A percentile compares a stretch with the other conserved stretches of the same genome.
Conservation (phyloP, 1,140 invertebrate species). For the Zaprionus taronus region DNA sequence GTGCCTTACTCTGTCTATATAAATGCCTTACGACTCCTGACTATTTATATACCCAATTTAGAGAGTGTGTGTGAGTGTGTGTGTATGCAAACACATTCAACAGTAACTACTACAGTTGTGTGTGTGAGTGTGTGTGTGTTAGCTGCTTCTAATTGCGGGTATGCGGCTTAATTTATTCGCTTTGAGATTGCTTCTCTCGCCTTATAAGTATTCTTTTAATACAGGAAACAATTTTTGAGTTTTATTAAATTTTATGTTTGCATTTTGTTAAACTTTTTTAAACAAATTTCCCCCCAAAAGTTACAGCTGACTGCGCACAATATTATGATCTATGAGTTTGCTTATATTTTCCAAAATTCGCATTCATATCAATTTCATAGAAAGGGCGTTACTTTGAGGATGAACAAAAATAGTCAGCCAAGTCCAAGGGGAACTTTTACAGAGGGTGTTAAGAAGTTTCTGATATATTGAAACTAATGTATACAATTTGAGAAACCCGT, state of each 20-base stretch:
- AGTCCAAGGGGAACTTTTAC: neutral
- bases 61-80: neutral
- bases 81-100: neutral
- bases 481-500: no score
- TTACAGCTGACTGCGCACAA: neutral
- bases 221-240: neutral
- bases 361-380: neutral
- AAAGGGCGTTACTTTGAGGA: neutral
- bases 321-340: constrained; percentile 1
- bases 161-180: constrained; percentile 3
- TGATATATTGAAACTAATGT: no score
- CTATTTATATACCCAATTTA: constrained; percentile 37
- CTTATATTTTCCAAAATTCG: neutral
- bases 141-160: neutral
- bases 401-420: neutral
- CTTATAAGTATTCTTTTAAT: neutral
- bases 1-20: constrained; percentile 35
- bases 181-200: neutral
- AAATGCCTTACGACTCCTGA: constrained; percentile 46
- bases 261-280: neutral
- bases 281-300: neutral
- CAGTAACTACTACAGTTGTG: neutral
- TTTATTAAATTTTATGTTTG: constrained; percentile 1
- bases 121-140: neutral
- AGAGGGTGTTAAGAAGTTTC: neutral